Conservation (phyloP, 1,140 invertebrate species). For the Venustaconcha ellipsiformis region DNA sequence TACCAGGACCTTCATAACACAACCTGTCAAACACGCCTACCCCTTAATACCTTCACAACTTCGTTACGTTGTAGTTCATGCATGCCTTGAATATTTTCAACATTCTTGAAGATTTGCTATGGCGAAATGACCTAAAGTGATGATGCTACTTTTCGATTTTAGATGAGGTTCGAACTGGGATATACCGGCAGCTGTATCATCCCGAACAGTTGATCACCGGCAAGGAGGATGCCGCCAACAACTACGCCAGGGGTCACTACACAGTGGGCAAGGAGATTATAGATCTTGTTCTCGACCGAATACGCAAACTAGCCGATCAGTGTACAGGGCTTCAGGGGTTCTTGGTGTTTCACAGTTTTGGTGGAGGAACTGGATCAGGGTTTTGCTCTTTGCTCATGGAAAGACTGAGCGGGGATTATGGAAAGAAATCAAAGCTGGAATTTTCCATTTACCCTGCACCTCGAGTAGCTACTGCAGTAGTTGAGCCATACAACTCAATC, state of each 20-base stretch:
- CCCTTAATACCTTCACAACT: too few relatives aligned
- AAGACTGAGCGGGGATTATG: slow-evolving; percentile 73
- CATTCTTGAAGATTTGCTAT: too few relatives aligned
- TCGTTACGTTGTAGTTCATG: too few relatives aligned
- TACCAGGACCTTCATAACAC: too few relatives aligned
- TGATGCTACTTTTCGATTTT: slow-evolving; percentile 45
- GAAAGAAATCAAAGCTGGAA: slow-evolving; percentile 88
- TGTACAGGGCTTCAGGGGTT: slow-evolving; percentile 70
- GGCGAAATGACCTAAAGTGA: too few relatives aligned
- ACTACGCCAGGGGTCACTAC: slow-evolving; percentile 69
- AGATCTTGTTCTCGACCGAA: slow-evolving; percentile 65
- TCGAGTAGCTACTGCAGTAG: slow-evolving; percentile 60
- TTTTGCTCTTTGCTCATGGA: slow-evolving; percentile 59
- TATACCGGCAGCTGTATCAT: slow-evolving; percentile 76
- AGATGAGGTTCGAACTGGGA: slow-evolving; percentile 68
- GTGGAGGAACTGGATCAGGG: slow-evolving; percentile 74
- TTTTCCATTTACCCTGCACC: slow-evolving; percentile 77
- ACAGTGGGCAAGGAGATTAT: slow-evolving; percentile 69
- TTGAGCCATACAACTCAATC: slow-evolving; percentile 25
- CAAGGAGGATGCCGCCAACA: slow-evolving; percentile 81
- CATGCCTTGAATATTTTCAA: too few relatives aligned
- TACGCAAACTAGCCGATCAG: slow-evolving; percentile 48
- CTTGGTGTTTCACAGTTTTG: slow-evolving; percentile 70
- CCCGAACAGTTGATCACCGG: slow-evolving; percentile 86
- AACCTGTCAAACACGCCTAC: too few relatives aligned